Base-by-base conservation (phyloP, 2,113 vertebrate species). In the Notothenia coriiceps region DNA sequence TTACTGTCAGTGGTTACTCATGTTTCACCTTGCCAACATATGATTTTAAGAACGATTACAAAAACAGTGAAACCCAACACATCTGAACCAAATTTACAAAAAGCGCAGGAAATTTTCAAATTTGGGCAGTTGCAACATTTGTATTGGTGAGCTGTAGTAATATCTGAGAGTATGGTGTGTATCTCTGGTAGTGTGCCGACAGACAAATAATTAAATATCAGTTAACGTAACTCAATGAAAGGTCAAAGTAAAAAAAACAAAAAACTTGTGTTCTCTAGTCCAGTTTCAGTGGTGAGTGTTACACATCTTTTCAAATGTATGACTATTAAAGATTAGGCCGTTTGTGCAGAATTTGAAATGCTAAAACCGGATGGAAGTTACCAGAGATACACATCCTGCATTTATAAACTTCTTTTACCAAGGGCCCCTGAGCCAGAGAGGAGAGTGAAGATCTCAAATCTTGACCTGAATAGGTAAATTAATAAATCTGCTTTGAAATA, bases 1-100 rank as follows among this genome's bases (percentile, higher is more conserved):
- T 66, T 56, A 76, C 22, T 64, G 15, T 83, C 82, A 73, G 77
- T 79, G 69, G 66, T 82, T 73, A 49, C 22, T 66, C 54, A 20
- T 70, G n/a, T 56, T 61, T 51, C 55, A 56, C 50, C 49, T 57
- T 8, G 17, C 29, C 66, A 33, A 20, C 46, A 4, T 59, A 80
- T 72, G 44, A 84, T 59, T 82, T 72, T 49, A 84, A 49, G 29
- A 83, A 72, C 14, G 63, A 80, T 35, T 70, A 29, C 40, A 3
- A 65, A 77, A 57, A 35, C 61, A 49, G 17, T 70, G 33, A 13
- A 57, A 60, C n/a, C 11, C 20, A 35, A 74, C 29, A 47, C 71
- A 51, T 61, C 43, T 44, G 18, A 77, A 65, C 35, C 25, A 57
- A 67, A 83, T 72, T 49, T 60, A 60, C 67, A 35, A 22, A 70